Conservation (phyloP, 2,797 vertebrate genomes). For the Gymnothorax javanicus region DNA sequence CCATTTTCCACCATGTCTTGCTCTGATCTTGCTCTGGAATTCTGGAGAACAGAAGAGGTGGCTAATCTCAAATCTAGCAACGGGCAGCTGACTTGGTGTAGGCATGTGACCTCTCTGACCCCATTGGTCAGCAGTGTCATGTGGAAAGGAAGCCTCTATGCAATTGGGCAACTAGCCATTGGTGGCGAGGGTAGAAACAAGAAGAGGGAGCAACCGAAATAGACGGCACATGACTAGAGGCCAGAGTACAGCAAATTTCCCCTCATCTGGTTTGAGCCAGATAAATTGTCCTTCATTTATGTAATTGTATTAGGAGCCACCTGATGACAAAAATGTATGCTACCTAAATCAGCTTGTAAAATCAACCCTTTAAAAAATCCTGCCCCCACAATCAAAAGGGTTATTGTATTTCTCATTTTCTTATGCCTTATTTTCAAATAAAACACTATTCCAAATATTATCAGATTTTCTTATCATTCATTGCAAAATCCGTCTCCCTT, state of each 20-base stretch:
- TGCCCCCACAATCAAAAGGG: constrained; percentile 32
- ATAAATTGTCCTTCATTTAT: constrained; percentile 38
- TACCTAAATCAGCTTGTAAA: too few species aligned
- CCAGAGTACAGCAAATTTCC: constrained; percentile 27
- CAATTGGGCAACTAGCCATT: constrained; percentile 55
- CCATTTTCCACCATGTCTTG: background rate
- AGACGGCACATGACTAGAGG: constrained; percentile 65
- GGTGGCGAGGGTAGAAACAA: constrained; percentile 30
- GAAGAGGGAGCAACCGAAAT: constrained; percentile 52
- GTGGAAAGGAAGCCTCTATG: constrained; percentile 52
- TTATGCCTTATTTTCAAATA: background rate
- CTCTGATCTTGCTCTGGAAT: background rate
- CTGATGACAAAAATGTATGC: constrained; percentile 50
- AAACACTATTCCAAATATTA: background rate
- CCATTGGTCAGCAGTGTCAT: constrained; percentile 52
- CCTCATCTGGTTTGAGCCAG: constrained; percentile 34
- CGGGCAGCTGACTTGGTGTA: constrained; percentile 41
- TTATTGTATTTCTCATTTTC: background rate
- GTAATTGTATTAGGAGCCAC: constrained; percentile 57
- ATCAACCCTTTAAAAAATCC: background rate
- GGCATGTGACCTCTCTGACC: constrained; percentile 46
- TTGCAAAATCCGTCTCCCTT: too few species aligned
- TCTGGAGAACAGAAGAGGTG: constrained; percentile 50
- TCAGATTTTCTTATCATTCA: background rate
- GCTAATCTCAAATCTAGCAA: constrained; percentile 48